Base-by-base conservation (phyloP, 2,888 invertebrate genomes). In the Eumerus sabulonum region DNA sequence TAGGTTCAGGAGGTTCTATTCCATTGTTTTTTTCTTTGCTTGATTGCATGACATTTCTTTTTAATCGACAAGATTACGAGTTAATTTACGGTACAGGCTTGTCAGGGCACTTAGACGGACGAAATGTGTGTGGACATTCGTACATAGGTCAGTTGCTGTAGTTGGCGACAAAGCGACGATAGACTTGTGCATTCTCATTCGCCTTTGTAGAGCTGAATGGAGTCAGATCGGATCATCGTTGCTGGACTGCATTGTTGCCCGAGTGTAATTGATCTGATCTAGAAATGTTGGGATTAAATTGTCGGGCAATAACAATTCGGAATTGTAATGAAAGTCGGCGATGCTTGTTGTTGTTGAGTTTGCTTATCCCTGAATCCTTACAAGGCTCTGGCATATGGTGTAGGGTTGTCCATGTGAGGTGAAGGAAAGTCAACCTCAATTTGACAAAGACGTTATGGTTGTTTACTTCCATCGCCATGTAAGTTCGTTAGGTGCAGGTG, bases 51-150 rank as follows among this genome's bases (percentile, higher is more conserved):
- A 57, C 67, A 67, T 63, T 59, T 67, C 45, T 72, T 59, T 51
- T 73, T 77, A 77, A 77, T 77, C 73, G 67, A 57, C 67, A 47
- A 62, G 77, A 77, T 77, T 77, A 77, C 57, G 67, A 77, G 63
- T 67, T 77, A 73, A 77, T 73, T 77, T 77, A 77, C 38, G 77
- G 48, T 50, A 67, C 62, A 40, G 63, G 60, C 67, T 62, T 27
- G 51, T 62, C 56, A 59, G 77, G 73, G n/a, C n/a, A n/a, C n/a
- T n/a, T n/a, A n/a, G n/a, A n/a, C n/a, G n/a, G 62, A 77, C 27
- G 27, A 27, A n/a, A n/a, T n/a, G n/a, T n/a, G n/a, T n/a, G 2
- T 27, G 27, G 27, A 27, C 27, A 27, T 27, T 27, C 27, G 27
- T 27, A 4, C 77, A 73, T 68, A 77, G 77, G 77, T 77, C 77